phyloP scores from a whole-genome alignment of 2,797 vertebrate species.

The Chiroxiphia lanceolata region DNA sequence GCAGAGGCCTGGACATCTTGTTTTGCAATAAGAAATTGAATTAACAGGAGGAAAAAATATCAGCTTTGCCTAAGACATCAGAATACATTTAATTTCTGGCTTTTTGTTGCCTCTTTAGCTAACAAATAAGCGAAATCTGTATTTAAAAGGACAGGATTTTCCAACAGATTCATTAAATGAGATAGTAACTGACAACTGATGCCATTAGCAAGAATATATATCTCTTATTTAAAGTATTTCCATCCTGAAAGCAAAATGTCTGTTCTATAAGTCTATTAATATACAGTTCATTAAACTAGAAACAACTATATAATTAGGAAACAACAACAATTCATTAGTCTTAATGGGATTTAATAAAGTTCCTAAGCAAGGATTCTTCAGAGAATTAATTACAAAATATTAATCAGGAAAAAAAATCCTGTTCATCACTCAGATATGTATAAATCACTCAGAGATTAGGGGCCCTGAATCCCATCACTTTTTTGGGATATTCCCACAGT shows the following conservation, averaged over 20 bases:
- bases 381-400: conserved; percentile 67
- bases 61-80: neutral
- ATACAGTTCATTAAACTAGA: conserved; percentile 69
- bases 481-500: rapidly evolving
- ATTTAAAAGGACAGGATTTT: neutral
- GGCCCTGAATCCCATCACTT: neutral
- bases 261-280: conserved; percentile 53
- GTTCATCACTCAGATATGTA: neutral
- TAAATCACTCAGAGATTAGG: rapidly evolving
- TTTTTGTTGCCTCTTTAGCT: neutral
- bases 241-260: conserved; percentile 15
- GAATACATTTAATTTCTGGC: neutral
- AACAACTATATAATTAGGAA: conserved; percentile 66
- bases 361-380: conserved; percentile 53
- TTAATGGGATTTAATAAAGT: conserved; percentile 71
- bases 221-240: neutral
- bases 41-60: neutral
- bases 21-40: neutral
- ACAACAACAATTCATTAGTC: conserved; percentile 75
- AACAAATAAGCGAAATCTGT: neutral
- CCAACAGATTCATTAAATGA: neutral
- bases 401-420: conserved; percentile 1
- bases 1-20: neutral
- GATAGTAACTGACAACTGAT: neutral
- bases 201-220: neutral